These are phyloP conservation scores for Agriopis leucophaearia DNA, from an alignment of 2,888 invertebrate species.

Conservation along the genomic window DNA sequence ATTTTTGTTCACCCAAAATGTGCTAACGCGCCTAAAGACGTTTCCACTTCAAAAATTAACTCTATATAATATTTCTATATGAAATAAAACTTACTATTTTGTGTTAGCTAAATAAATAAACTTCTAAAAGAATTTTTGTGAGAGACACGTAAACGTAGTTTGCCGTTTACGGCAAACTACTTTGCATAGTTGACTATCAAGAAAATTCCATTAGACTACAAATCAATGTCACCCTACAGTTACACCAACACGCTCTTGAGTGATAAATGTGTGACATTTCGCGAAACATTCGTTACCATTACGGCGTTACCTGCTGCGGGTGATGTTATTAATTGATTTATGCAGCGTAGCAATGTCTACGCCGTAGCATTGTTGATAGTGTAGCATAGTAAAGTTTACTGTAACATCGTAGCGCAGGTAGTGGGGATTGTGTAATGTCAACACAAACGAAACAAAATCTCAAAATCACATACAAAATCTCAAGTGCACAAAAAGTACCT, in stretches of 20 bases:
- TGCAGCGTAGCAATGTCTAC: slow-evolving; percentile 20
- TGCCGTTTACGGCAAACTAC: background rate
- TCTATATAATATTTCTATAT: too few species aligned
- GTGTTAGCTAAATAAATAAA: too few species aligned
- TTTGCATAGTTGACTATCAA: background rate
- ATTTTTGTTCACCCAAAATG: too few species aligned
- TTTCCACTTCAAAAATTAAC: too few species aligned
- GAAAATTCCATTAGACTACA: slow-evolving; percentile 5
- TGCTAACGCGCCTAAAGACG: too few species aligned
- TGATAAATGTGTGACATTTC: slow-evolving; percentile 63
- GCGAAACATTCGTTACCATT: slow-evolving; percentile 54
- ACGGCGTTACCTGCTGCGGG: slow-evolving; percentile 45
- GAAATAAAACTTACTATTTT: too few species aligned
- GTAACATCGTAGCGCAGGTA: background rate
- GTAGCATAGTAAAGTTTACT: slow-evolving; percentile 16
- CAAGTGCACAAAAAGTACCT: too few species aligned
- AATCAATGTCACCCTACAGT: slow-evolving; percentile 39
- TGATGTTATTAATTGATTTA: slow-evolving; percentile 45
- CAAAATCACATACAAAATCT: background rate
- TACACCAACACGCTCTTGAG: slow-evolving; percentile 48
- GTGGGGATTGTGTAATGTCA: too few species aligned
- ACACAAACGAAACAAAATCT: too few species aligned
- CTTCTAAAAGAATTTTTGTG: too few species aligned
- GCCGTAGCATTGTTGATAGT: slow-evolving; percentile 16
- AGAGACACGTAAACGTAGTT: too few species aligned